Base-by-base conservation (phyloP, 23 tunicate species). In the Trididemnum miniatum region DNA sequence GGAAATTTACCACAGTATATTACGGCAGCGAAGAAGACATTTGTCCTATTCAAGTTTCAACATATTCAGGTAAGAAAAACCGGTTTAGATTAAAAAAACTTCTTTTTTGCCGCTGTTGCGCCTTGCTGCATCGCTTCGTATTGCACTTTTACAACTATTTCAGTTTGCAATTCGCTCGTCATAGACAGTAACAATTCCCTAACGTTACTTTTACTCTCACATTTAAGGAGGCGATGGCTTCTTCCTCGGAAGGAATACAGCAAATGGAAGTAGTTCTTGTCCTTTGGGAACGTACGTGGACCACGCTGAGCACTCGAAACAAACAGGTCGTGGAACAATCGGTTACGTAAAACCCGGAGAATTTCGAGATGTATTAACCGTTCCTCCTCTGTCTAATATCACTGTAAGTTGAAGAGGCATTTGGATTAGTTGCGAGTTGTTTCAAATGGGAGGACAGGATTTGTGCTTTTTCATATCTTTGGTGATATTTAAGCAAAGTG, bases 351-450 rank as follows among this genome's bases (percentile, higher is more conserved):
- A 63, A 72, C 66, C 76, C 2, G 85, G 85, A 35, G 65, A 59
- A 23, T 87, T 86, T 77, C 76, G 36, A 35, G 91, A 87, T 60
- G 85, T 72, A 25, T 4, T 87, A 22, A n/a, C 52, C n/a, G 86
- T 87, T 20, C 91, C 91, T 1, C 91, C 91, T 22, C 38, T 87
- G 31, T 35, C 75, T 5, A 87, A 87, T 34, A 87, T 87, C 12
- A 87, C 91, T 18, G 91, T 87, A 37, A 67, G 90, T 44, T 49
- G n/a, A n/a, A n/a, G n/a, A n/a, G n/a, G n/a, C n/a, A n/a, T n/a
- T n/a, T n/a, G n/a, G n/a, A n/a, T n/a, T n/a, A n/a, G n/a, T n/a
- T n/a, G n/a, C n/a, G n/a, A n/a, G n/a, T n/a, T n/a, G n/a, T n/a
- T n/a, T n/a, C n/a, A n/a, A n/a, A n/a, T n/a, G n/a, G n/a, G n/a